phyloP scores from a whole-genome alignment of 2,888 invertebrate genomes.

The Drosophila macrospina region DNA sequence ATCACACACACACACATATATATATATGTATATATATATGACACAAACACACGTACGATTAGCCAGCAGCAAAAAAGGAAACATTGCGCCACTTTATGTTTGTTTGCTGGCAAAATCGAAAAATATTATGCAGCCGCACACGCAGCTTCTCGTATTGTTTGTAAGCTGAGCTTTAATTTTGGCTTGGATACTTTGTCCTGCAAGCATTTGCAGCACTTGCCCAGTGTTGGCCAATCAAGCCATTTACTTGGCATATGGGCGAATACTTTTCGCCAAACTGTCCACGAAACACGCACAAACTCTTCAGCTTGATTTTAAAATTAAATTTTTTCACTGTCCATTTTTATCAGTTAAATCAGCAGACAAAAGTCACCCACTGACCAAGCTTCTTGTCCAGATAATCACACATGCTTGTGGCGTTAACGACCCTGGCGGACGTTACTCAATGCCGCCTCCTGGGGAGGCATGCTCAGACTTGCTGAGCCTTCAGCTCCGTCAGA shows the following conservation, averaged over 20 bases:
- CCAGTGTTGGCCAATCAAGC: conserved; percentile 11
- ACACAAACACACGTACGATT: conserved; percentile 24
- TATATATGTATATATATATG: no score
- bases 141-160: conserved; percentile 51
- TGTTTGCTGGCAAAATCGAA: conserved; percentile 65
- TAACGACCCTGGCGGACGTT: conserved; percentile 55
- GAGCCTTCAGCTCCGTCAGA: conserved; percentile 35
- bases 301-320: conserved; percentile 37
- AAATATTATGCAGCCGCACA: conserved; percentile 72
- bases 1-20: conserved; percentile 2
- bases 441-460: conserved; percentile 22
- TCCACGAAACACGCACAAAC: background rate
- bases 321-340: conserved; percentile 26
- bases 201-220: background rate
- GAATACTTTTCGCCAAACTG: conserved; percentile 2
- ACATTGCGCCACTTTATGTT: conserved; percentile 65
- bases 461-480: conserved; percentile 10
- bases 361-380: conserved; percentile 32
- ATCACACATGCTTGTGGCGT: conserved; percentile 33
- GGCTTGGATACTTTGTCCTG: conserved; percentile 12
- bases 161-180: conserved; percentile 15
- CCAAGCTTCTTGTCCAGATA: conserved; percentile 26
- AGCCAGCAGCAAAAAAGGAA: conserved; percentile 50
- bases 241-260: conserved; percentile 20
- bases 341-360: conserved; percentile 28